Conservation (phyloP, 2,113 vertebrate species). For the Platycercus adscitus region DNA sequence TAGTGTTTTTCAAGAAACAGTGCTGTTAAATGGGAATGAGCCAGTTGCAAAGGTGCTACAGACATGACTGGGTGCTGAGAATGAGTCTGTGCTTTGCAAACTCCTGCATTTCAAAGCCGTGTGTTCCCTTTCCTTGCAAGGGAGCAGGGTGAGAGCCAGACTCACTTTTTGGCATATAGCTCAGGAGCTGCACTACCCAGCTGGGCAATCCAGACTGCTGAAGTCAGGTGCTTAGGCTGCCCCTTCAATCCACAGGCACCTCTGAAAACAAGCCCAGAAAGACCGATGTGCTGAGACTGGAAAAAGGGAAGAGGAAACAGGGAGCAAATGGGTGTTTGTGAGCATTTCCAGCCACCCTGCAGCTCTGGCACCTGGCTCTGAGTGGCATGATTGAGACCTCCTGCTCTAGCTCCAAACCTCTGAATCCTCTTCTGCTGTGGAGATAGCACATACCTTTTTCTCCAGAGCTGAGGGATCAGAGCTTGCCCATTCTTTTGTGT, state of each 20-base stretch:
- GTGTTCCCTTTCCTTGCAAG: neutral
- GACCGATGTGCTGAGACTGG: neutral
- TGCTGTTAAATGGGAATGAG: neutral
- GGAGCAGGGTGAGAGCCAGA: neutral
- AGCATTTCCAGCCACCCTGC: neutral
- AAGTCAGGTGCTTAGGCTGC: conserved; percentile 41
- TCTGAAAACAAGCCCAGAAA: conserved; percentile 11
- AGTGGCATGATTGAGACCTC: neutral
- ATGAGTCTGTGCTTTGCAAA: neutral
- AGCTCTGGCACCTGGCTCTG: neutral
- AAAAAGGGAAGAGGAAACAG: neutral
- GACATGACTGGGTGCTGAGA: neutral
- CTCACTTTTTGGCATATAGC: neutral
- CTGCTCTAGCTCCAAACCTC: neutral
- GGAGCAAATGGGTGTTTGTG: neutral
- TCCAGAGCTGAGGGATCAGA: neutral
- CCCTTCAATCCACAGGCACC: conserved; percentile 21
- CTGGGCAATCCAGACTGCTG: neutral
- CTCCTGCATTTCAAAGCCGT: neutral
- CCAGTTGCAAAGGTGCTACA: neutral
- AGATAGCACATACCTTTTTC: neutral
- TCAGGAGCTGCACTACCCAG: neutral
- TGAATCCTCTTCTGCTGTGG: neutral
- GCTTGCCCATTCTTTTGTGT: neutral
- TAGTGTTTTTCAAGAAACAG: neutral